A percentile compares a stretch with the other conserved stretches of the same genome.
Conservation (phyloP, 2,888 invertebrate species). For the Cataglyphis albicans region DNA sequence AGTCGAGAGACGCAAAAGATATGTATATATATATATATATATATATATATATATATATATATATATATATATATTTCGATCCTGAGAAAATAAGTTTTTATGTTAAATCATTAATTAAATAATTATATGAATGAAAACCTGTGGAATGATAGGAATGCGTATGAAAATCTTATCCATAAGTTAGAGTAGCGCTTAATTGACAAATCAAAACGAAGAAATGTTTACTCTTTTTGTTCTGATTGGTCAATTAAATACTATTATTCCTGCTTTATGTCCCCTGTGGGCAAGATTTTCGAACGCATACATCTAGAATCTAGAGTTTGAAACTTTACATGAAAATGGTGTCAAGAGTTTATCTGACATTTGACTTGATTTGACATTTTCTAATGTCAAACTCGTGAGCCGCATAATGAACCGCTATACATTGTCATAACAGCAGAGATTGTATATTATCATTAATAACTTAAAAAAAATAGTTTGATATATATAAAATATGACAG, state of each 20-base stretch:
- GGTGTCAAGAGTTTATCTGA: conserved; percentile 18
- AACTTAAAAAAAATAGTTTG: conserved; percentile 26
- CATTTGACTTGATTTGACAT: conserved; percentile 11
- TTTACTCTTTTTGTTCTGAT: too few relatives aligned
- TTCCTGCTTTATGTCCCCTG: too few relatives aligned
- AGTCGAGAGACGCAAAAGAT: neutral
- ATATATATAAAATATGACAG: conserved; percentile 72
- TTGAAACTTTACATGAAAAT: neutral
- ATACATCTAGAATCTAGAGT: too few relatives aligned
- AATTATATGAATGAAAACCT: conserved; percentile 7
- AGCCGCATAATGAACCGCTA: neutral
- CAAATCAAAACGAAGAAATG: too few relatives aligned
- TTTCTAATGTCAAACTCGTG: conserved; percentile 29
- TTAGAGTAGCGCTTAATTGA: too few relatives aligned
- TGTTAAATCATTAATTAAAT: neutral
- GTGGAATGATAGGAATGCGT: neutral
- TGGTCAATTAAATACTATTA: too few relatives aligned
- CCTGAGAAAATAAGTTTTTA: neutral
- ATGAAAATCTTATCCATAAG: too few relatives aligned
- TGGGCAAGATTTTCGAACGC: too few relatives aligned
- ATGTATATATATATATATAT: neutral
- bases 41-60: too few relatives aligned
- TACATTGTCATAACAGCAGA: conserved; percentile 20
- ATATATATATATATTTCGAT: neutral
- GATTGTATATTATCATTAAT: conserved; percentile 14